Evolutionary conservation across 2,113 vertebrate genomes (phyloP).

Genomic region (Misgurnus anguillicaudatus): DNA sequence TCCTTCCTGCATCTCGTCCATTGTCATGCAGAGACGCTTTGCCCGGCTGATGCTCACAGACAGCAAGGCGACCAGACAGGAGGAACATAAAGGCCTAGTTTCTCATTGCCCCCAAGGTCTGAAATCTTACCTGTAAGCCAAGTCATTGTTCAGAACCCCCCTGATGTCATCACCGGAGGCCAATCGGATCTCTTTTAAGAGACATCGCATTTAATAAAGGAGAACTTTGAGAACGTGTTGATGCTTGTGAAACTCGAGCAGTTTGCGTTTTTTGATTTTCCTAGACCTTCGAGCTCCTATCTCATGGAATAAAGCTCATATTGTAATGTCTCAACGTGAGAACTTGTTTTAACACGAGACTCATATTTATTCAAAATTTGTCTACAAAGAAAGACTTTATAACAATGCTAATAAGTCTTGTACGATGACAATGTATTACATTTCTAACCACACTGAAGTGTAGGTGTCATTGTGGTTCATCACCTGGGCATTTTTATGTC

Average conservation of each 20-base stretch:
- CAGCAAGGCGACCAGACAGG: constrained; percentile 58
- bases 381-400: not conserved
- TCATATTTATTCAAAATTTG: not conserved
- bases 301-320: constrained; percentile 24
- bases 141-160: constrained; percentile 60
- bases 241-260: constrained; percentile 27
- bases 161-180: constrained; percentile 38
- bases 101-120: constrained; percentile 49
- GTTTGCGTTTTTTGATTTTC: constrained; percentile 2
- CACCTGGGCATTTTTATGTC: too few species aligned
- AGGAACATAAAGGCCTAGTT: constrained; percentile 50
- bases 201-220: constrained; percentile 47
- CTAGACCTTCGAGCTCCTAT: constrained; percentile 37
- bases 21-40: constrained; percentile 70
- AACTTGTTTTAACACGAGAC: constrained; percentile 15
- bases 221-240: constrained; percentile 20
- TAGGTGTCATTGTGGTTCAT: not conserved
- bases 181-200: constrained; percentile 52
- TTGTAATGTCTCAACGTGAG: constrained; percentile 3
- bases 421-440: not conserved
- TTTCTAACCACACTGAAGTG: not conserved
- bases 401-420: not conserved
- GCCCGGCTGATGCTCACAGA: constrained; percentile 58
- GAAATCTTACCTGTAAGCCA: constrained; percentile 60
- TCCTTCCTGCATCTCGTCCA: constrained; percentile 55